Evolutionary conservation across 2,113 vertebrate species (phyloP), one percentile per base, ranked within the genome.

Genomic region (Mesembrinibis cayennensis): DNA sequence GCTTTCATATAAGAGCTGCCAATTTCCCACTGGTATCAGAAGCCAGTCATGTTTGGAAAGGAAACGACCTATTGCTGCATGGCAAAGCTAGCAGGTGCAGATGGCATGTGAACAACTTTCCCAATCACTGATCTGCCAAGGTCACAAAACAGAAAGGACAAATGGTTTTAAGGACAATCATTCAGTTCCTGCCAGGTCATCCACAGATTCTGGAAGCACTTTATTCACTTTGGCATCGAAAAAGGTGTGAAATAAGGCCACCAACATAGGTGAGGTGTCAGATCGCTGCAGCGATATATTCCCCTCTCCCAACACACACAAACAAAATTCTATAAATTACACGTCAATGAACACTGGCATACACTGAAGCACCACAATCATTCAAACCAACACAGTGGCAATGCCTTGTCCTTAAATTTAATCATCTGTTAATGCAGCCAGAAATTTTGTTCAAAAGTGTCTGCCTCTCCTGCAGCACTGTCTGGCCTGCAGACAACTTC

Each of bases 21-120:
- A 71, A 66, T 93, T 97, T 96, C 87, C 61, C 71, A 84, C 72
- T 87, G 55, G 23, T 89, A 84, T 55, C 78, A 95, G 67, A 71
- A 84, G 59, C 70, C 71, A 93, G 87, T 77, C 13, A 10, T 72
- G 86, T 95, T 96, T 95, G 82, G 84, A 34, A 92, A 93, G 79
- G 90, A 88, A 74, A 81, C 58, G n/a, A 82, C 67, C 71, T 73
- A 10, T 42, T 59, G 82, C 66, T 87, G 77, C 63, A 44, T 23
- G 32, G 71, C 94, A 87, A 70, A 92, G 32, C 73, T 70, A 44
- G 50, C 84, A 87, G 82, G 82, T 93, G 72, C 72, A 84, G 82
- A 52, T 32, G 70, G 90, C 65, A 70, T 3, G 23, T 34, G 77
- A 92, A 61, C 72, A 82, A 67, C 65, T 79, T 87, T 87, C 81